Evolutionary conservation across 2,113 vertebrate species (phyloP).

Genomic region (Solea solea): DNA sequence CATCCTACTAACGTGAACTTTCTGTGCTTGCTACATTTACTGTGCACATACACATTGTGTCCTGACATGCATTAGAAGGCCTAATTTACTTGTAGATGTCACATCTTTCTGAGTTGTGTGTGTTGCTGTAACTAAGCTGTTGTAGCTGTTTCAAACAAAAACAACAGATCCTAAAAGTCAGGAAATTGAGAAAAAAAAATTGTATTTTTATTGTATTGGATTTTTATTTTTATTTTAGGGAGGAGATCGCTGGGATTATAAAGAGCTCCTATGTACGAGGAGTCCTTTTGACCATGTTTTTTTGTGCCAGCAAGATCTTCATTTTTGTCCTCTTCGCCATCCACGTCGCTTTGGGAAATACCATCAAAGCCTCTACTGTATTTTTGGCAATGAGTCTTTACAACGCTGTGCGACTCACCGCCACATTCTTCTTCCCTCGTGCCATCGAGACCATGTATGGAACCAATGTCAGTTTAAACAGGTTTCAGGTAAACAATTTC

Average conservation of each 20-base stretch:
- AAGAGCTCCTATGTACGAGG: constrained; percentile 93
- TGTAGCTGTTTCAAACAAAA: no score
- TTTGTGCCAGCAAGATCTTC: constrained; percentile 92
- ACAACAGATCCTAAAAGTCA: no score
- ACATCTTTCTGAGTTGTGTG: no score
- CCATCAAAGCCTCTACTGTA: constrained; percentile 88
- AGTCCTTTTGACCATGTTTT: constrained; percentile 94
- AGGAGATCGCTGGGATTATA: constrained; percentile 91
- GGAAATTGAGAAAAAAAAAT: no score
- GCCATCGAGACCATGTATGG: constrained; percentile 91
- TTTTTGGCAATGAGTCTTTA: constrained; percentile 92
- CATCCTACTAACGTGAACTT: no score
- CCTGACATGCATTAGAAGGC: no score
- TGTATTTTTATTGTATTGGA: no score
- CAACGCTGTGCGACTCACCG: constrained; percentile 86
- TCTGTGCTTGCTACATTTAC: no score
- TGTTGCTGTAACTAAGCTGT: no score
- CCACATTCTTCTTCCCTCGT: constrained; percentile 93
- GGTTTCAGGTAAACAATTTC: constrained; percentile 87
- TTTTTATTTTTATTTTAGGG: constrained; percentile 72
- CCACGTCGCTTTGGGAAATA: constrained; percentile 88
- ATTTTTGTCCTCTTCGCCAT: constrained; percentile 91
- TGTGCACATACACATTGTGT: no score
- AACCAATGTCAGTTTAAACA: constrained; percentile 85
- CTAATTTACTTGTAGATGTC: no score